Evolutionary conservation across 2,797 vertebrate species (phyloP).

Genomic region (Pangasius macronema): DNA sequence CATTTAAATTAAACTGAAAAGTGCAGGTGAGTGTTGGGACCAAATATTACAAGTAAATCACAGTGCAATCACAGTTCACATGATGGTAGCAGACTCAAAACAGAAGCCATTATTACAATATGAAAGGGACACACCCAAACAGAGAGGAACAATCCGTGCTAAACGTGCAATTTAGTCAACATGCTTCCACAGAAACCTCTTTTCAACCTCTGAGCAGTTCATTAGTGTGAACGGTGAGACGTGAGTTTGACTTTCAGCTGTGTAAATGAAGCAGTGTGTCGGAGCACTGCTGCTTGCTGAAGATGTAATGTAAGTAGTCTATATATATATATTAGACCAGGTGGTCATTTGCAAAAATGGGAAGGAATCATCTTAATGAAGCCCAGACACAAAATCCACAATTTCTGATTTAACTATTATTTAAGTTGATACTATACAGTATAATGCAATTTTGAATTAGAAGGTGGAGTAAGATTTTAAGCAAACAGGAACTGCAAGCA

Average conservation of each 20-base stretch:
- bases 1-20: background rate
- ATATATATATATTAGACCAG: background rate
- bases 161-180: conserved; percentile 19
- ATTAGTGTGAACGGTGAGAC: conserved; percentile 4
- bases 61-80: background rate
- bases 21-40: background rate
- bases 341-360: background rate
- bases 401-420: background rate
- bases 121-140: conserved; percentile 1
- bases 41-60: conserved; percentile 11
- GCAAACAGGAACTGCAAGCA: background rate
- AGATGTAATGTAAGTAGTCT: background rate
- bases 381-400: background rate
- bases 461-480: background rate
- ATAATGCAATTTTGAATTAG: background rate
- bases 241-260: background rate
- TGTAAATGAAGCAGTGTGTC: conserved; percentile 4
- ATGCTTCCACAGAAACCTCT: conserved; percentile 26
- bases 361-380: background rate
- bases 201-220: conserved; percentile 10
- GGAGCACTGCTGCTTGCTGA: background rate
- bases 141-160: background rate
- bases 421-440: background rate
- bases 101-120: conserved; percentile 18
- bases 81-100: background rate